Conservation (phyloP, 2,888 invertebrate species). For the Neocrepidodera transversa region DNA sequence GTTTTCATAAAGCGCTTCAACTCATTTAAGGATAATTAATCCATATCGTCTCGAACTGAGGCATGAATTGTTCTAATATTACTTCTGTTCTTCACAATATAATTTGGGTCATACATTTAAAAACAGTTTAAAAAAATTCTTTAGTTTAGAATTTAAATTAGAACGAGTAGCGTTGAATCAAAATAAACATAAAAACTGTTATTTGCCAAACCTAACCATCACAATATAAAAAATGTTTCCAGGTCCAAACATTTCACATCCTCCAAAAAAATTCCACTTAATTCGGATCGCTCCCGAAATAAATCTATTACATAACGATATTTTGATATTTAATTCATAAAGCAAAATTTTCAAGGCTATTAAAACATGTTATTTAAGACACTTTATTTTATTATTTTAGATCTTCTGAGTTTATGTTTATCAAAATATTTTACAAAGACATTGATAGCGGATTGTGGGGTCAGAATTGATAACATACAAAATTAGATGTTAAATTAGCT, state of each 20-base stretch:
- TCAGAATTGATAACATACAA: background rate
- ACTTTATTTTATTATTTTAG: constrained; percentile 6
- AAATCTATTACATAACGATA: constrained; percentile 1
- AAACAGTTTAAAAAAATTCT: too few relatives aligned
- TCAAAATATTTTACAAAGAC: background rate
- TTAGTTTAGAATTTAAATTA: too few relatives aligned
- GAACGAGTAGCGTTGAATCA: background rate
- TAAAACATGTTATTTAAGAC: too few relatives aligned
- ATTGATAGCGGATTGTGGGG: background rate
- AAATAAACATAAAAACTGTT: background rate
- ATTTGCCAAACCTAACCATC: constrained; percentile 11
- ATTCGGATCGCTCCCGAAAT: background rate
- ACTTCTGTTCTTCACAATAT: too few relatives aligned
- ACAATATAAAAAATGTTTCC: constrained; percentile 6
- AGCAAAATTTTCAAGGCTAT: constrained; percentile 14
- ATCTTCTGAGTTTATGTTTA: background rate
- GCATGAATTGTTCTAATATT: too few relatives aligned
- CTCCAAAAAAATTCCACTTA: background rate
- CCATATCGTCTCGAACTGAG: too few relatives aligned
- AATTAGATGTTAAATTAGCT: background rate
- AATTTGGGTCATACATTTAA: too few relatives aligned
- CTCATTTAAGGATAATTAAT: too few relatives aligned
- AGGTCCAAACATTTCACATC: background rate
- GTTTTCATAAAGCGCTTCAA: too few relatives aligned
- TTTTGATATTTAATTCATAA: background rate